Evolutionary conservation across 2,113 vertebrate species (phyloP).

Genomic region (Pachypanchax playfairii): DNA sequence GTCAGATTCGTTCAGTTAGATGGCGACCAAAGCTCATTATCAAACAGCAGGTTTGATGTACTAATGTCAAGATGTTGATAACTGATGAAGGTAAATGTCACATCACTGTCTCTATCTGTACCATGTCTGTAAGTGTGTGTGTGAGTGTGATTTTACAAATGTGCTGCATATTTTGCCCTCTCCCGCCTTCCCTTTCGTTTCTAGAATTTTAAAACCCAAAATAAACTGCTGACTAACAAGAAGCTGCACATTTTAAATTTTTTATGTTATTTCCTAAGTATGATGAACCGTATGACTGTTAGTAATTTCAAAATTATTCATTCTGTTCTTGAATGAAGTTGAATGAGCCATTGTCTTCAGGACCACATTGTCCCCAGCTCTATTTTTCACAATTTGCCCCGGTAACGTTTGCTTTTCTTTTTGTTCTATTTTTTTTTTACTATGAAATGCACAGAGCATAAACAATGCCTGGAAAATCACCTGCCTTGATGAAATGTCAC

Average conservation of each 20-base stretch:
- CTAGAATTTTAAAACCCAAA: not conserved
- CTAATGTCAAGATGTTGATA: constrained; percentile 72
- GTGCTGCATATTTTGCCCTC: constrained; percentile 11
- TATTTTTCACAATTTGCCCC: constrained; percentile 28
- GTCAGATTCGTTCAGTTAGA: constrained; percentile 60
- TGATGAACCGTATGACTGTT: constrained; percentile 9
- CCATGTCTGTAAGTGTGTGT: constrained; percentile 19
- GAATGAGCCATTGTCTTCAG: constrained; percentile 29
- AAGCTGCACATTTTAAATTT: constrained; percentile 5
- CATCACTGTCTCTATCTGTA: constrained; percentile 54
- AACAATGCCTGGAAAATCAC: constrained; percentile 63
- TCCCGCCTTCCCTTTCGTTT: constrained; percentile 7
- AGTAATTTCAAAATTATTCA: constrained; percentile 35
- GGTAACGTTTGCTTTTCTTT: constrained; percentile 25
- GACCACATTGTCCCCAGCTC: not conserved
- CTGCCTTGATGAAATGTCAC: constrained; percentile 70
- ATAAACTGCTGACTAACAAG: constrained; percentile 10
- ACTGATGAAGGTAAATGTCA: constrained; percentile 76
- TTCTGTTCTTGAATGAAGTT: constrained; percentile 32
- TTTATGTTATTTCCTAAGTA: constrained; percentile 14
- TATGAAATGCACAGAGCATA: constrained; percentile 33
- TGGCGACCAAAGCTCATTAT: constrained; percentile 62
- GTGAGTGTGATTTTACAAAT: constrained; percentile 22
- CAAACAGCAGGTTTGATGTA: constrained; percentile 70
- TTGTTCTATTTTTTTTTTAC: not conserved